Percentiles rank a stretch among this genome's conserved stretches.
Conservation (phyloP, 2,797 vertebrate genomes). For the Melanotaenia parkinsoni region DNA sequence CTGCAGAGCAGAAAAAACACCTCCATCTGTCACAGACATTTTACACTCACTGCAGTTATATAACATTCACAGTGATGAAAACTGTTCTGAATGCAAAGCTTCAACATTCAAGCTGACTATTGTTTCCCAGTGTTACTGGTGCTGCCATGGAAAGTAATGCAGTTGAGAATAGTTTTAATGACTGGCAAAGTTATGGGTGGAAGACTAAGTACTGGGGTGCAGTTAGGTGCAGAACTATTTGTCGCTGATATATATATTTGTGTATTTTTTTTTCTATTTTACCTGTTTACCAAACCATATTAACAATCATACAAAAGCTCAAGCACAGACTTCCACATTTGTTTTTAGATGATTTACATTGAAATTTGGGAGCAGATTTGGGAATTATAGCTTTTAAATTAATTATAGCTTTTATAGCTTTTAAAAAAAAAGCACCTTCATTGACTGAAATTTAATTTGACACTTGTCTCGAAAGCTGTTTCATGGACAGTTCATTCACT, state of each 20-base stretch:
- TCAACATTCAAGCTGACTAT: slow-evolving; percentile 42
- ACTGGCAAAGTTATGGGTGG: slow-evolving; percentile 9
- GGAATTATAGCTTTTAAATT: background rate
- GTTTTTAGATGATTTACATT: background rate
- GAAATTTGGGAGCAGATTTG: background rate
- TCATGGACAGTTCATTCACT: background rate
- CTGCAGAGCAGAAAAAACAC: slow-evolving; percentile 67
- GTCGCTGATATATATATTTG: background rate
- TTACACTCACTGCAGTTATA: slow-evolving; percentile 65
- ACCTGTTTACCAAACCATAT: background rate
- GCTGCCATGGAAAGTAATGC: slow-evolving; percentile 22
- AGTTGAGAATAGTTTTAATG: slow-evolving; percentile 23
- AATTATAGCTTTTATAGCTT: too few species aligned
- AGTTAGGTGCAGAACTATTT: background rate
- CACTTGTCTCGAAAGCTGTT: background rate
- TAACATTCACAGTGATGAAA: slow-evolving; percentile 56
- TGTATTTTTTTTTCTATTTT: background rate
- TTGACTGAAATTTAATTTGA: background rate
- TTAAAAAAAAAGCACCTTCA: too few species aligned
- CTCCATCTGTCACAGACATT: slow-evolving; percentile 70
- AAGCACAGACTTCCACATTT: background rate
- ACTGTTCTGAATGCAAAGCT: slow-evolving; percentile 46
- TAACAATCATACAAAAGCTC: background rate
- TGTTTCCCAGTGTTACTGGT: slow-evolving; percentile 33
- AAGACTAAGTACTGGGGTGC: background rate